Percentiles rank a stretch among this genome's conserved stretches.
Conservation (phyloP, 2,888 invertebrate species). For the Heteropelma amictum region DNA sequence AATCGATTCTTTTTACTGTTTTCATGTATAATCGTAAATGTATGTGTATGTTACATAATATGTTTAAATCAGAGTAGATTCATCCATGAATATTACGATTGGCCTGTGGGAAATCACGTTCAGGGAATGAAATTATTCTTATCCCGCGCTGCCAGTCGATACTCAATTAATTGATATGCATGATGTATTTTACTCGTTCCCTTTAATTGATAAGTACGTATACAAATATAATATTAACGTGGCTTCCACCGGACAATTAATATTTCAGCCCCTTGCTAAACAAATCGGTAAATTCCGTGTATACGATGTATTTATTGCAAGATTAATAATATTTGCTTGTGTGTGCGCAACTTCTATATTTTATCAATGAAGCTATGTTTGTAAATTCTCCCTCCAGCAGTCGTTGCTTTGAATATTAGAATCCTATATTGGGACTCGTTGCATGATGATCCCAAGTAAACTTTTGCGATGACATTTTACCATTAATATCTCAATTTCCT, state of each 20-base stretch:
- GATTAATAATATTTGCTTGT: too few relatives aligned
- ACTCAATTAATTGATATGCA: conserved; percentile 16
- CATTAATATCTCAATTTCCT: too few relatives aligned
- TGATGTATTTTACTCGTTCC: conserved; percentile 25
- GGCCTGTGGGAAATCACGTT: conserved; percentile 52
- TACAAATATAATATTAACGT: neutral
- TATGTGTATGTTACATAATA: neutral
- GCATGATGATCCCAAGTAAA: too few relatives aligned
- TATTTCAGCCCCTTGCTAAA: conserved; percentile 5
- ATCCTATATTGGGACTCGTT: too few relatives aligned
- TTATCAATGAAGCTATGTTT: too few relatives aligned
- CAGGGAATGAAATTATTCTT: conserved; percentile 53
- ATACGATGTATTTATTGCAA: too few relatives aligned
- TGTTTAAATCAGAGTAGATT: neutral
- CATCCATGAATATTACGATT: conserved; percentile 47
- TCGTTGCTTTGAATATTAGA: too few relatives aligned
- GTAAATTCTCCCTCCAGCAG: too few relatives aligned
- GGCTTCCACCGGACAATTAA: neutral
- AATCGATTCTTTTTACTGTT: too few relatives aligned
- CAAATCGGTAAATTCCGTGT: conserved; percentile 24
- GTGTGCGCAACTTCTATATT: too few relatives aligned
- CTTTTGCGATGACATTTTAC: too few relatives aligned
- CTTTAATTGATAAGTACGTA: conserved; percentile 28
- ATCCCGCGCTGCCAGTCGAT: conserved; percentile 7
- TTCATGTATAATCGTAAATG: neutral